Base-by-base conservation (phyloP, 2,797 vertebrate genomes). In the Enteromius radiatus region DNA sequence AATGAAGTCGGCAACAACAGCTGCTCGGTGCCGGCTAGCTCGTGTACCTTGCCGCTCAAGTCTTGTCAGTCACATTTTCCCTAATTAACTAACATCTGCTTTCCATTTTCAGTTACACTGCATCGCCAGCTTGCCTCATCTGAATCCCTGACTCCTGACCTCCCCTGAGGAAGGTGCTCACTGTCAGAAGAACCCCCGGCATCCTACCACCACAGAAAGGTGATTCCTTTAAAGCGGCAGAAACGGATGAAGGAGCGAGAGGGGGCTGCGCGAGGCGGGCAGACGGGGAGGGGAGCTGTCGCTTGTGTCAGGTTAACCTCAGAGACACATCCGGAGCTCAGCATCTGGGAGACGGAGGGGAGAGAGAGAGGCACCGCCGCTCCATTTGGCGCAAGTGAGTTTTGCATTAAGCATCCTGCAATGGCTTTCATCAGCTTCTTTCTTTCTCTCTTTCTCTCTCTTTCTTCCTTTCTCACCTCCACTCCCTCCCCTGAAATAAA, bases 71-170 rank as follows among this genome's bases (percentile, higher is more conserved):
- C 97, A 97, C 96, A 96, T 97, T 97, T 98, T 93, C 96, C 95
- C 97, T 99, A 99, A 98, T 99, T 99, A 98, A 96, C 93, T 95
- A 99, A 98, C 97, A 99, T 98, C 97, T 98, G 97, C 96, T 98
- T 96, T 96, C 96, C 93, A 96, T 95, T 96, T 97, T 96, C 95
- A 93, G 97, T 97, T 96, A 95, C 97, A 96, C 95, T 94, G 95
- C 95, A 92, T 95, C 93, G 94, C 96, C 97, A 96, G 96, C 97
- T 97, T 96, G 96, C 96, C 97, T 96, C 94, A 92, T 95, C 96
- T 96, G 96, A 97, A 96, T 97, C 94, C 92, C 71, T 92, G 96
- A 97, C 97, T 97, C 95, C 94, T 97, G 97, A 97, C 97, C 97
- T 92, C 97, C 96, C 96, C 94, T 85, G 93, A 95, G 96, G 95